A percentile compares a stretch with the other conserved stretches of the same genome.
Conservation (phyloP, 2,888 invertebrate genomes). For the Eupithecia insigniata region DNA sequence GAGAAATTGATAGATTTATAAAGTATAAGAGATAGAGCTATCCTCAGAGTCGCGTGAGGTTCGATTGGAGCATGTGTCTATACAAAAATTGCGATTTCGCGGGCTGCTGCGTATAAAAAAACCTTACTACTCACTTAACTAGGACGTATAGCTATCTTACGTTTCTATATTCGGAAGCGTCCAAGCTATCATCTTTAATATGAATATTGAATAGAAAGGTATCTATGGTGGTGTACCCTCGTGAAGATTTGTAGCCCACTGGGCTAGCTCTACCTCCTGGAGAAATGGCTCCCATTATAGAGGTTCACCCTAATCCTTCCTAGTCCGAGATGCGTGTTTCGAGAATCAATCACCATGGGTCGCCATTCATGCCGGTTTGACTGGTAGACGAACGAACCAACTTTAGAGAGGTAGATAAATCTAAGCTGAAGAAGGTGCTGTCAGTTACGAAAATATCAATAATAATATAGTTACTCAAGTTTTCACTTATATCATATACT, state of each 20-base stretch:
- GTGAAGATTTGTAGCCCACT: constrained; percentile 26
- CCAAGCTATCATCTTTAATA: background rate
- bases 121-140: background rate
- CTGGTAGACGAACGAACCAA: background rate
- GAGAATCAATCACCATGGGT: constrained; percentile 53
- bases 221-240: constrained; percentile 14
- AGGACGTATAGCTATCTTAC: background rate
- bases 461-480: background rate
- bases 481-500: background rate
- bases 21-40: too few relatives aligned
- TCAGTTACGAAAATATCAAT: background rate
- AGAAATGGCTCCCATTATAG: constrained; percentile 56
- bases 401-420: background rate
- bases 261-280: constrained; percentile 44
- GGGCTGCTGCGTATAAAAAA: background rate
- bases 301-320: constrained; percentile 53
- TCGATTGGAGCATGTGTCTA: background rate
- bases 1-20: too few relatives aligned
- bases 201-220: constrained; percentile 18
- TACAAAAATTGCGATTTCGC: background rate
- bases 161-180: background rate
- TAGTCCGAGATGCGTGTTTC: constrained; percentile 50
- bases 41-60: background rate
- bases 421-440: background rate
- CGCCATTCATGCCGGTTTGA: background rate